Evolutionary conservation across 2,113 vertebrate species (phyloP).

Genomic region (Heterotis niloticus): DNA sequence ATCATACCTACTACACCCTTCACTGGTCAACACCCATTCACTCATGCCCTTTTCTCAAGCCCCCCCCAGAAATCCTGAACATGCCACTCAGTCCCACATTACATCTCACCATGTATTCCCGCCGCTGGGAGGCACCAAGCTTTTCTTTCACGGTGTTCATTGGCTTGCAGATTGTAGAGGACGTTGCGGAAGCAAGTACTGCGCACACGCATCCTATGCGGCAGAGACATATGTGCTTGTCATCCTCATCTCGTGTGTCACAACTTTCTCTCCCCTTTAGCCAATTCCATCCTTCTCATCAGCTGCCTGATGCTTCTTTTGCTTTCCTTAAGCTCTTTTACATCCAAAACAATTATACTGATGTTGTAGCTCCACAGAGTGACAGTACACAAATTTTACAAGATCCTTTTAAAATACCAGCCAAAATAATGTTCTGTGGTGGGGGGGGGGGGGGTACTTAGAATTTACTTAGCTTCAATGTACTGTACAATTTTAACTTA

Average conservation of each 20-base stretch:
- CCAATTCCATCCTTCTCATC: background rate
- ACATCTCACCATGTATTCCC: constrained; percentile 65
- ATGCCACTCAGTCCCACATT: background rate
- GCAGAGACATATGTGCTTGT: constrained; percentile 1
- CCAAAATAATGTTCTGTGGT: too few species aligned
- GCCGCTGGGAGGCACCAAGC: constrained; percentile 51
- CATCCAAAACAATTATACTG: too few species aligned
- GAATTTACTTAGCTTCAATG: too few species aligned
- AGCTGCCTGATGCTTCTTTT: background rate
- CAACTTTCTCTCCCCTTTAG: background rate
- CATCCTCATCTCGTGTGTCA: background rate
- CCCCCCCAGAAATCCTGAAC: background rate
- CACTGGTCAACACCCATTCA: too few species aligned
- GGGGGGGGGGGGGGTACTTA: too few species aligned
- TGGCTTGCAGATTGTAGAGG: constrained; percentile 49
- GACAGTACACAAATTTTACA: too few species aligned
- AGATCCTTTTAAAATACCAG: too few species aligned
- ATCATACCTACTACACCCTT: too few species aligned
- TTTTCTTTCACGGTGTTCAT: constrained; percentile 55
- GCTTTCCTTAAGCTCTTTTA: background rate
- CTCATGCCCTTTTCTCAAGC: background rate
- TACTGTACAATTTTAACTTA: too few species aligned
- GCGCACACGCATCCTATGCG: constrained; percentile 52
- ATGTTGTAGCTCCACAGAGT: too few species aligned
- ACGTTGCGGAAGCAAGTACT: constrained; percentile 40